These are phyloP conservation scores for Paedocypris micromegethes DNA, from an alignment of 2,797 vertebrate species.

Conservation along the genomic window DNA sequence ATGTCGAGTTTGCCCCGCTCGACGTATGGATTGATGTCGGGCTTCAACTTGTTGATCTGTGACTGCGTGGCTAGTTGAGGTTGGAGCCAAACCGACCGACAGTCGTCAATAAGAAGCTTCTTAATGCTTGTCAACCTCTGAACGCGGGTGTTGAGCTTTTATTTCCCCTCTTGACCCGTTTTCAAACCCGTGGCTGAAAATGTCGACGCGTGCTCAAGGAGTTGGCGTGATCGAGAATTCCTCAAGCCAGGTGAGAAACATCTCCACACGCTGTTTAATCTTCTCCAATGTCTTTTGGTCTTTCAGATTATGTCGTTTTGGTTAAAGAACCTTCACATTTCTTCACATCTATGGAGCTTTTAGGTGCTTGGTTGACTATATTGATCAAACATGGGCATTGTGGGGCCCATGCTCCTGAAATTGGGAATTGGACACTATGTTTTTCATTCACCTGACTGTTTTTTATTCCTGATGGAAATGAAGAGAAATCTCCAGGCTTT, in stretches of 20 bases:
- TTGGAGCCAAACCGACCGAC: constrained; percentile 45
- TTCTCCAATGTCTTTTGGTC: too few relatives aligned
- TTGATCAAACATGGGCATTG: too few relatives aligned
- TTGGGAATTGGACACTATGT: too few relatives aligned
- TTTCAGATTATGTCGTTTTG: too few relatives aligned
- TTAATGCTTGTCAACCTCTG: constrained; percentile 65
- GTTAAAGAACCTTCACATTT: too few relatives aligned
- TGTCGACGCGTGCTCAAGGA: constrained; percentile 71
- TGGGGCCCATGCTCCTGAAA: too few relatives aligned
- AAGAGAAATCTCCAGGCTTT: too few relatives aligned
- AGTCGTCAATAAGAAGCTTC: constrained; percentile 28
- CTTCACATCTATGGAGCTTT: too few relatives aligned
- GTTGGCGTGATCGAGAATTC: constrained; percentile 74
- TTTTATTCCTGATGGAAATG: too few relatives aligned
- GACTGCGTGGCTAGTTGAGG: constrained; percentile 46
- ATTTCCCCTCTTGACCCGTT: constrained; percentile 39
- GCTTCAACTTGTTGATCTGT: constrained; percentile 74
- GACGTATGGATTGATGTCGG: constrained; percentile 60
- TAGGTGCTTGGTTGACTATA: too few relatives aligned
- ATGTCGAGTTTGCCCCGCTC: constrained; percentile 4
- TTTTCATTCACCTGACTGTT: too few relatives aligned
- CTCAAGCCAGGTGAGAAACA: constrained; percentile 68
- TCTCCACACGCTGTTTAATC: background rate
- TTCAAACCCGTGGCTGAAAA: constrained; percentile 58
- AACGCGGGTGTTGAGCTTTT: constrained; percentile 34